Conservation (phyloP, 2,113 vertebrate species). For the Gopherus evgoodei region DNA sequence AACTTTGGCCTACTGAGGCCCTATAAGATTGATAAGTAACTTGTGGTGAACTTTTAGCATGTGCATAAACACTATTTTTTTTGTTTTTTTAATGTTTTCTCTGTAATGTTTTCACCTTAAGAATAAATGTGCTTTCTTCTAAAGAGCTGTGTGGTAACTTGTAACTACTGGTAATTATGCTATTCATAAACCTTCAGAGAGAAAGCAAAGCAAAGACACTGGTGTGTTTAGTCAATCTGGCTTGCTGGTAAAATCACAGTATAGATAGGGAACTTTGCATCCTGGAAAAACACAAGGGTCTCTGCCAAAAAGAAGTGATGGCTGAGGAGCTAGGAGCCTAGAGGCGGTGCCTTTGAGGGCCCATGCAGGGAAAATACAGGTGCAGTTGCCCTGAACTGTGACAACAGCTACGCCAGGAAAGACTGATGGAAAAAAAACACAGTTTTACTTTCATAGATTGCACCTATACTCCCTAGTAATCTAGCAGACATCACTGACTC, state of each 20-base stretch:
- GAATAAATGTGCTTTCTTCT: not conserved
- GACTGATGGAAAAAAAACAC: not conserved
- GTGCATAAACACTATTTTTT: not conserved
- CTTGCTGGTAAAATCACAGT: not conserved
- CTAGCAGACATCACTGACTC: not conserved
- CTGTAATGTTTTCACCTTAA: not conserved
- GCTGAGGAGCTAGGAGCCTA: not conserved
- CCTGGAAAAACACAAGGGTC: not conserved
- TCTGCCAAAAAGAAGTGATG: not conserved
- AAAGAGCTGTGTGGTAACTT: not conserved
- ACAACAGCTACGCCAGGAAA: not conserved
- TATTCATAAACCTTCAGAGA: not conserved
- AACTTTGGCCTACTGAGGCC: not conserved
- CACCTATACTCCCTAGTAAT: not conserved
- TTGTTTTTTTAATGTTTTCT: not conserved
- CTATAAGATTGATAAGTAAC: not conserved
- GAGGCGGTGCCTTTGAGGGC: not conserved
- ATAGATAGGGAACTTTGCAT: not conserved
- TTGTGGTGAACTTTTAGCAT: not conserved
- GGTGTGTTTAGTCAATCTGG: not conserved
- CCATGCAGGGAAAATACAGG: not conserved
- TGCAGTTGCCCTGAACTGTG: not conserved
- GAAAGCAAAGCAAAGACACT: not conserved
- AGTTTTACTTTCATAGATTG: accelerated
- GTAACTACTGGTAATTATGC: not conserved